A percentile compares a stretch with the other conserved stretches of the same genome.
Conservation (phyloP, 1,140 invertebrate species). For the Heliothis virescens region DNA sequence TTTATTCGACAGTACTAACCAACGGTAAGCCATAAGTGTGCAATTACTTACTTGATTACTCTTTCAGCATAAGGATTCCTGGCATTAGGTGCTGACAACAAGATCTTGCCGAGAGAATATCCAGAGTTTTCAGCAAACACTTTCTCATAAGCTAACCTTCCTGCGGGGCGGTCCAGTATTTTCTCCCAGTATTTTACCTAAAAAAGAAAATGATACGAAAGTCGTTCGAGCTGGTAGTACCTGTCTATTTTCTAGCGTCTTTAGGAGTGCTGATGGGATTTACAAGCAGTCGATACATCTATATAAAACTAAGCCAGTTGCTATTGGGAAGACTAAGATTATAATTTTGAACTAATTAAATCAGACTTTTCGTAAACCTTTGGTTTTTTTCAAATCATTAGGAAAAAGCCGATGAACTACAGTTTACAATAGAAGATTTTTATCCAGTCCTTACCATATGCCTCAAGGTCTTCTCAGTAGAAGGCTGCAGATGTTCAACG, state of each 20-base stretch:
- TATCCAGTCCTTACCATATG: conserved; percentile 83
- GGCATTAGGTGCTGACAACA: conserved; percentile 90
- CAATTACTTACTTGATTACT: conserved; percentile 86
- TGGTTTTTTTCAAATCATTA: too few species aligned
- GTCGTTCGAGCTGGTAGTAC: background rate
- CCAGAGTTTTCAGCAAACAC: conserved; percentile 90
- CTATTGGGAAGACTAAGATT: too few species aligned
- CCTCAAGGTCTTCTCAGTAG: conserved; percentile 79
- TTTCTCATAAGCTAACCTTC: conserved; percentile 92
- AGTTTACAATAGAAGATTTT: too few species aligned
- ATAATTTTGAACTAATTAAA: too few species aligned
- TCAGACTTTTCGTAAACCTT: too few species aligned
- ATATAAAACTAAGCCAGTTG: too few species aligned
- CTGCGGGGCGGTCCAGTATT: conserved; percentile 92
- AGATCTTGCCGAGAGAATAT: conserved; percentile 91
- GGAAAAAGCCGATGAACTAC: too few species aligned
- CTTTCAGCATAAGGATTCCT: conserved; percentile 90
- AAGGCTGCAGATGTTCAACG: conserved; percentile 75
- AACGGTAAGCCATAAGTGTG: background rate
- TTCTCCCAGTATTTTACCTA: conserved; percentile 92
- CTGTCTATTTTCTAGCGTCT: background rate
- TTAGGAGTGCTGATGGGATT: too few species aligned
- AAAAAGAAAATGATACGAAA: background rate
- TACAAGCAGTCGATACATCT: too few species aligned
- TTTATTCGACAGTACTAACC: too few species aligned